phyloP scores from a whole-genome alignment of 2,113 vertebrate genomes.

The Tiliqua scincoides region DNA sequence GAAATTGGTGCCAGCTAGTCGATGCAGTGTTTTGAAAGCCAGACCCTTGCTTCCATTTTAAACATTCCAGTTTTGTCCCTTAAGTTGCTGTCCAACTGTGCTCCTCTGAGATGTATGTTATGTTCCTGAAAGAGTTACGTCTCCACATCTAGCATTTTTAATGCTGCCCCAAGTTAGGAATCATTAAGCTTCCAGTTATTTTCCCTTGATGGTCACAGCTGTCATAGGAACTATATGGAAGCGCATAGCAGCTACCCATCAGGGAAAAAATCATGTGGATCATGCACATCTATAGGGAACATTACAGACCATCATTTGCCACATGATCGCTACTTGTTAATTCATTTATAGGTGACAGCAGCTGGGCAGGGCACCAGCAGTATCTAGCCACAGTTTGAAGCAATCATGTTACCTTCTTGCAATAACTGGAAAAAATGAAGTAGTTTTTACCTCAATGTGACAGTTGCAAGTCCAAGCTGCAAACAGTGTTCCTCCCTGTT shows the following conservation, averaged over 20 bases:
- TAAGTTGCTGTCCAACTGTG: not conserved
- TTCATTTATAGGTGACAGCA: not conserved
- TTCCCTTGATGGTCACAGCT: not conserved
- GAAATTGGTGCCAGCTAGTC: slow-evolving; percentile 9
- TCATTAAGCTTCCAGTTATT: not conserved
- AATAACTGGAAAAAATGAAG: not conserved
- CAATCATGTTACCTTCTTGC: not conserved
- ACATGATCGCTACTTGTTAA: not conserved
- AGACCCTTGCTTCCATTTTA: not conserved
- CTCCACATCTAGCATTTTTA: not conserved
- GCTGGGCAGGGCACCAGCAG: not conserved
- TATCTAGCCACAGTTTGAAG: not conserved
- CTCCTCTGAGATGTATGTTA: not conserved
- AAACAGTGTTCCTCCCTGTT: not conserved
- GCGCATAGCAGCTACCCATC: not conserved
- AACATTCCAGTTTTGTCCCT: slow-evolving; percentile 24
- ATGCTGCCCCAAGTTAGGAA: not conserved
- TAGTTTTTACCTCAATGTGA: not conserved
- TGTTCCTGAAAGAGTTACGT: not conserved
- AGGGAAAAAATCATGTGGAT: not conserved
- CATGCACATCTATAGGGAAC: not conserved
- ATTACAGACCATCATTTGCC: not conserved
- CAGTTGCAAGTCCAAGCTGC: not conserved
- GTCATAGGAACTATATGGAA: not conserved
- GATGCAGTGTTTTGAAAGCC: slow-evolving; percentile 25